Evolutionary conservation across 2,113 vertebrate genomes (phyloP).

Genomic region (Xyliphius kryptos): DNA sequence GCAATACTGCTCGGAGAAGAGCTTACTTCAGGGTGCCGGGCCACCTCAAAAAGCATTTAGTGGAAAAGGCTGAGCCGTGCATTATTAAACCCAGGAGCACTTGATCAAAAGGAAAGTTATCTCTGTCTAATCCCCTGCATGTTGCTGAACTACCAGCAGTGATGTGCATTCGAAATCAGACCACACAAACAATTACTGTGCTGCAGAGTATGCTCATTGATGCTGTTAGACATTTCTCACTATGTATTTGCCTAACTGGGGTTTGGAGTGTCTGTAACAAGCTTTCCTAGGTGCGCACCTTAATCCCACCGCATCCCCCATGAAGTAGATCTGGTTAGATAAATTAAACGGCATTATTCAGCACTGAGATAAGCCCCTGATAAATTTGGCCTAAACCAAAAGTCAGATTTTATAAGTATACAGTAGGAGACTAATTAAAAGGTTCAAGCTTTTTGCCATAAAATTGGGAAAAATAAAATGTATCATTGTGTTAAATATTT

Average conservation of each 20-base stretch:
- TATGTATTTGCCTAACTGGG: slow-evolving; percentile 24
- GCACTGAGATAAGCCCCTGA: not conserved
- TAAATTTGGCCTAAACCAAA: no score
- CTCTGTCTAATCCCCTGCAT: slow-evolving; percentile 34
- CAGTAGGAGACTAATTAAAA: no score
- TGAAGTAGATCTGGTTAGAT: not conserved
- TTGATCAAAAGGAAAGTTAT: slow-evolving; percentile 41
- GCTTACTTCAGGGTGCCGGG: slow-evolving; percentile 18
- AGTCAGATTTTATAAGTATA: no score
- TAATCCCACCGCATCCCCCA: not conserved
- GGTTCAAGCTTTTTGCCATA: no score
- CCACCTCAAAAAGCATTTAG: slow-evolving; percentile 31
- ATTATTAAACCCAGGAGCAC: slow-evolving; percentile 42
- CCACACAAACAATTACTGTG: slow-evolving; percentile 32
- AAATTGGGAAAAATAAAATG: no score
- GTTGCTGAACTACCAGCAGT: slow-evolving; percentile 9
- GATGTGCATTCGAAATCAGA: slow-evolving; percentile 37
- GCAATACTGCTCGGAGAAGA: slow-evolving; percentile 20
- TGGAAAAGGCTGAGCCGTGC: slow-evolving; percentile 28
- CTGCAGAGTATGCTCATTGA: slow-evolving; percentile 5
- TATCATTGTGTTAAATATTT: no score
- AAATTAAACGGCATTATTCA: slow-evolving; percentile 6
- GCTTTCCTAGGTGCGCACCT: not conserved
- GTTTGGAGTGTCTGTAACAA: not conserved
- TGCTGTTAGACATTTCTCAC: not conserved